Evolutionary conservation across 2,888 invertebrate species (phyloP).

Genomic region (Pseudococcus jackbeardsleyi): DNA sequence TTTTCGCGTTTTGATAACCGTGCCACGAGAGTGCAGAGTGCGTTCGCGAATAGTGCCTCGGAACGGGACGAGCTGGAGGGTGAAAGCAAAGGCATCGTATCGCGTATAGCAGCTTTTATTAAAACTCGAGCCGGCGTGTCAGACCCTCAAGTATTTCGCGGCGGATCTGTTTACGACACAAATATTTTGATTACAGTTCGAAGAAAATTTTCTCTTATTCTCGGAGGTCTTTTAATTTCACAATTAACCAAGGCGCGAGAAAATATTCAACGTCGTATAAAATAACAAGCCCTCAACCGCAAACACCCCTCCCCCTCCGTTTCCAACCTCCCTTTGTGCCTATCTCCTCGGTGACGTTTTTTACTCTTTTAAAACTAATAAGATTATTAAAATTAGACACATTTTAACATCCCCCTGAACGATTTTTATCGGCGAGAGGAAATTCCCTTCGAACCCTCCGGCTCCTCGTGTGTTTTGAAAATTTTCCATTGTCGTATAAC

Average conservation of each 20-base stretch:
- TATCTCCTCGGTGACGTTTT: not conserved
- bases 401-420: not conserved
- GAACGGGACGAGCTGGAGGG: not conserved
- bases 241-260: slow-evolving; percentile 20
- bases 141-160: not conserved
- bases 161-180: slow-evolving; percentile 23
- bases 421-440: not conserved
- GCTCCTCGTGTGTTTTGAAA: not conserved
- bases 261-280: slow-evolving; percentile 23
- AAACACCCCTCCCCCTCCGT: not conserved
- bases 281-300: slow-evolving; percentile 12
- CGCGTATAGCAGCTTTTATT: slow-evolving; percentile 2
- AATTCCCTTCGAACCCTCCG: too few species aligned
- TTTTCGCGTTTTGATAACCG: slow-evolving; percentile 15
- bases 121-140: slow-evolving; percentile 12
- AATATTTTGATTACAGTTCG: slow-evolving; percentile 32
- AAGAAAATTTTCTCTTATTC: slow-evolving; percentile 27
- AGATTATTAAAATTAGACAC: slow-evolving; percentile 28
- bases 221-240: not conserved
- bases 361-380: not conserved
- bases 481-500: not conserved
- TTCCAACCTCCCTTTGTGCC: not conserved
- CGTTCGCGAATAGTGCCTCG: not conserved
- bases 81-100: not conserved
- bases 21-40: not conserved